Percentiles rank a stretch among this genome's conserved stretches.
These are phyloP conservation scores for Anodontia alba DNA, from an alignment of 2,888 invertebrate genomes.

Conservation along the genomic window DNA sequence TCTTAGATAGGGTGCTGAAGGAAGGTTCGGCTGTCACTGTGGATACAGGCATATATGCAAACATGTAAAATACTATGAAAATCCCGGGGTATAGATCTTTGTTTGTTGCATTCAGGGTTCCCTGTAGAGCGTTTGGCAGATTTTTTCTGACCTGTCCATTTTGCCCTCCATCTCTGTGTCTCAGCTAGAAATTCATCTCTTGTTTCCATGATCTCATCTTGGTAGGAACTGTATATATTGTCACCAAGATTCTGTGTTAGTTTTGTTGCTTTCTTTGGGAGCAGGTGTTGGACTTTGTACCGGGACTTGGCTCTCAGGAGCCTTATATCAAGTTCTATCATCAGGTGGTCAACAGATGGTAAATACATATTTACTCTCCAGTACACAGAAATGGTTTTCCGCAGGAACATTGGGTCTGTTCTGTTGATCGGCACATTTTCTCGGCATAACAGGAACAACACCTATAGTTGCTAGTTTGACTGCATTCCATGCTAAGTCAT, in stretches of 20 bases:
- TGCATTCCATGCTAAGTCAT: neutral
- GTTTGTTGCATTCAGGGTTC: neutral
- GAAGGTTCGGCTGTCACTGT: too few species aligned
- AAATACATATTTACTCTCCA: neutral
- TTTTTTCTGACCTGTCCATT: neutral
- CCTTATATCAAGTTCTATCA: slow-evolving; percentile 28
- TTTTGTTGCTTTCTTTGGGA: neutral
- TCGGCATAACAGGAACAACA: slow-evolving; percentile 7
- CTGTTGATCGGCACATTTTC: neutral
- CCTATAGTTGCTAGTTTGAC: neutral
- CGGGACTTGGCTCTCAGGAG: slow-evolving; percentile 39
- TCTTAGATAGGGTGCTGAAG: too few species aligned
- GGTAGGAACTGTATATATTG: neutral
- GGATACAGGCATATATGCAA: too few species aligned
- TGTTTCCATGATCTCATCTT: neutral
- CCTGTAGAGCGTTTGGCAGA: neutral
- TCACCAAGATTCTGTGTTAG: neutral
- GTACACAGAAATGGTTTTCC: neutral
- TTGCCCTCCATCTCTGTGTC: neutral
- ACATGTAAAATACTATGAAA: too few species aligned
- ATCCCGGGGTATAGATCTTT: too few species aligned
- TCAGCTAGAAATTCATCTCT: neutral
- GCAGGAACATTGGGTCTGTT: slow-evolving; percentile 30
- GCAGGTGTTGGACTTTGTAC: slow-evolving; percentile 17
- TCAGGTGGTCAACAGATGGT: slow-evolving; percentile 20